phyloP scores from a whole-genome alignment of 2,888 invertebrate genomes.

The Pseudoips prasinana region DNA sequence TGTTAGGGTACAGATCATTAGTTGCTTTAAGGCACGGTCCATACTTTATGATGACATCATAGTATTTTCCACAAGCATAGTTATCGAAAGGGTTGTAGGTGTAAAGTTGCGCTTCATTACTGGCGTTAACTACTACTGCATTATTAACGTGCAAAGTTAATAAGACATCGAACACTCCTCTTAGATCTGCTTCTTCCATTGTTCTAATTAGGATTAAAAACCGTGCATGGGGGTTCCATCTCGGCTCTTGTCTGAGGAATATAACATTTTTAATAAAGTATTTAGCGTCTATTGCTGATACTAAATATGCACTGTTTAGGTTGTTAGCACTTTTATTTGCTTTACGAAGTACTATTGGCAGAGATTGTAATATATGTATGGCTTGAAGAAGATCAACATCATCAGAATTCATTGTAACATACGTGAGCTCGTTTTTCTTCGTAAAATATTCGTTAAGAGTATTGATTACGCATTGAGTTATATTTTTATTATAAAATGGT shows the following conservation, averaged over 20 bases:
- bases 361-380: slow-evolving; percentile 20
- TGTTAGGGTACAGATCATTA: slow-evolving; percentile 36
- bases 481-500: neutral
- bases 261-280: slow-evolving; percentile 30
- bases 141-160: slow-evolving; percentile 37
- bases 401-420: slow-evolving; percentile 15
- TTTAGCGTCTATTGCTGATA: slow-evolving; percentile 22
- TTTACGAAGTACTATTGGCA: neutral
- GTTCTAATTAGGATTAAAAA: slow-evolving; percentile 40
- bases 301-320: slow-evolving; percentile 34
- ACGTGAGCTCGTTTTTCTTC: slow-evolving; percentile 16
- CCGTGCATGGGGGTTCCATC: slow-evolving; percentile 46
- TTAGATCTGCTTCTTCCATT: slow-evolving; percentile 22
- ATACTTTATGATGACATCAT: slow-evolving; percentile 36
- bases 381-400: slow-evolving; percentile 17
- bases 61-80: slow-evolving; percentile 53
- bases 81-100: slow-evolving; percentile 58
- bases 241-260: slow-evolving; percentile 27
- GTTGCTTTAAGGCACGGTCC: slow-evolving; percentile 44
- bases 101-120: slow-evolving; percentile 38
- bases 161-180: slow-evolving; percentile 42
- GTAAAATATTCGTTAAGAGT: slow-evolving; percentile 26
- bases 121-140: slow-evolving; percentile 43
- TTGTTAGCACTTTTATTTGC: neutral
- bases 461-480: slow-evolving; percentile 16